Conservation (phyloP, 2,113 vertebrate species). For the Oreochromis niloticus region DNA sequence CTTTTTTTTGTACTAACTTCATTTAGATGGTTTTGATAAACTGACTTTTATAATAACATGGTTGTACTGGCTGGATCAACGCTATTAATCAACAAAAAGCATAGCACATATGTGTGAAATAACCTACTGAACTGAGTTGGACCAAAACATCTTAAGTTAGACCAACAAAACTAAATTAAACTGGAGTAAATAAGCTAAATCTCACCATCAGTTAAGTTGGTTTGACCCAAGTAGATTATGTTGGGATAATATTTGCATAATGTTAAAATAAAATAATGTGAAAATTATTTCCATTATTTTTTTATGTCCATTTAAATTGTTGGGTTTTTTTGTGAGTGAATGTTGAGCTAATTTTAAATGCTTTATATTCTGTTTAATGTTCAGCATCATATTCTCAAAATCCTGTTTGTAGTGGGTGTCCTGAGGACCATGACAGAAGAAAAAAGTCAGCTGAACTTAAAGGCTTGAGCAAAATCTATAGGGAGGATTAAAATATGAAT, state of each 20-base stretch:
- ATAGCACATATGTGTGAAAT: neutral
- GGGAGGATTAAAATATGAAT: too few species aligned
- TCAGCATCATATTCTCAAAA: too few species aligned
- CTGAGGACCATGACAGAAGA: too few species aligned
- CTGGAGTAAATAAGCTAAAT: neutral
- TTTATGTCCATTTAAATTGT: neutral
- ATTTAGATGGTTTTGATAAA: neutral
- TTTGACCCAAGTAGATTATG: neutral
- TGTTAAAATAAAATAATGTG: neutral
- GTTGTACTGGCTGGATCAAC: neutral
- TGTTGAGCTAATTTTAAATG: too few species aligned
- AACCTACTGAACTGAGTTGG: neutral
- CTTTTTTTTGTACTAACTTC: neutral
- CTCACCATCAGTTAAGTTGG: neutral
- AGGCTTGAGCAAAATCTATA: too few species aligned
- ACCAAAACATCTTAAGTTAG: neutral
- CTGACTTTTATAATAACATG: neutral
- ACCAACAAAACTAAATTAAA: neutral
- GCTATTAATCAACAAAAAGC: neutral
- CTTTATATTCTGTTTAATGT: too few species aligned
- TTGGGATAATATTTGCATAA: neutral
- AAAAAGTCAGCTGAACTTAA: too few species aligned
- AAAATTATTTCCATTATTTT: neutral
- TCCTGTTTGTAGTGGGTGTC: too few species aligned
- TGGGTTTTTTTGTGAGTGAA: neutral